Evolutionary conservation across 2,888 invertebrate genomes (phyloP).

Genomic region (Rotaria socialis): DNA sequence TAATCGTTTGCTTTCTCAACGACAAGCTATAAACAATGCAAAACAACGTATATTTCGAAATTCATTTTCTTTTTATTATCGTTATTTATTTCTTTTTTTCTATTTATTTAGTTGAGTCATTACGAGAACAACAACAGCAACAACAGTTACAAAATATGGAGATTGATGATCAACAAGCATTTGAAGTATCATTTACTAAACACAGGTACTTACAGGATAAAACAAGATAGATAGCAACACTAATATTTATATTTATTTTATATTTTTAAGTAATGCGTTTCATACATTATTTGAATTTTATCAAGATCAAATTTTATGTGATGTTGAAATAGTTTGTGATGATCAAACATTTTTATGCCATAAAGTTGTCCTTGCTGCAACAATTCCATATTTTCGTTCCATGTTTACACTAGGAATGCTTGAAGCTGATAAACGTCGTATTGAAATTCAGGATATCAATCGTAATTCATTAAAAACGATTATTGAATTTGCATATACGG

Average conservation of each 20-base stretch:
- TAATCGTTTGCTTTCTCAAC: conserved; percentile 1
- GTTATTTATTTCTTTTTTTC: not conserved
- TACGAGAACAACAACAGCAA: conserved; percentile 2
- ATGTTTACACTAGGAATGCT: conserved; percentile 55
- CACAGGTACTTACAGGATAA: not conserved
- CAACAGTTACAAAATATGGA: not conserved
- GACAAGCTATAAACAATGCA: not conserved
- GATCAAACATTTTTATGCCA: conserved; percentile 60
- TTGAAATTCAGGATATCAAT: conserved; percentile 60
- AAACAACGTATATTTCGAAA: not conserved
- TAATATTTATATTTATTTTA: too few species aligned
- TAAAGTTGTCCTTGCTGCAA: conserved; percentile 58
- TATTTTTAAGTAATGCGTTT: not conserved
- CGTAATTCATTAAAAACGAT: conserved; percentile 58
- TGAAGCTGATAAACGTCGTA: conserved; percentile 58
- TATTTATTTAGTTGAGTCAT: not conserved
- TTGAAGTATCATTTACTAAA: conserved; percentile 20
- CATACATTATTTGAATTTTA: conserved; percentile 54
- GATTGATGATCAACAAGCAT: conserved; percentile 30
- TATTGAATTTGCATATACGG: conserved; percentile 61
- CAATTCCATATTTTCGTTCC: conserved; percentile 55
- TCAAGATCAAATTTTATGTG: conserved; percentile 58
- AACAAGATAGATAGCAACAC: too few species aligned
- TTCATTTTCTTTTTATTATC: not conserved
- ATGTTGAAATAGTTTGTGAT: conserved; percentile 59